Evolutionary conservation across 2,888 invertebrate species (phyloP), one percentile per base, ranked within the genome.

Genomic region (Agrilus mali): DNA sequence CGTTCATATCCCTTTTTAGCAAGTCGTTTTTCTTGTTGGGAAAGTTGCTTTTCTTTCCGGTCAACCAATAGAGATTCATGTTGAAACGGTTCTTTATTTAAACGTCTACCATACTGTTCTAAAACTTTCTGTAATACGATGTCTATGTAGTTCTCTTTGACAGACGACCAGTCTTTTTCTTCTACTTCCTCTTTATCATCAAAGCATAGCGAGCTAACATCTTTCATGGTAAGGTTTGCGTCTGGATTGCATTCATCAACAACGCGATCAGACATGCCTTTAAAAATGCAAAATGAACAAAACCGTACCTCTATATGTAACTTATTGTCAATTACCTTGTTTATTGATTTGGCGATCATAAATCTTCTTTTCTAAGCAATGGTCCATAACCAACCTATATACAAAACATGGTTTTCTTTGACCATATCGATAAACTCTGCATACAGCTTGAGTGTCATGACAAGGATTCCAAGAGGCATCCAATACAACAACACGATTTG

Each of bases 391-490:
- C 47, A 98, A 77, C 34, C 97, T 80, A 65, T 97, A 98, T 4
- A 98, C 93, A 64, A 86, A 95, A 58, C 95, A 95, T 0, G 85
- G 86, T 60, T 94, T 96, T 57, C 78, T 77, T 66, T 98, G 97
- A 0, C 97, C 97, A 60, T 95, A 96, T 57, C 86, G 76, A 63
- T 92, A 93, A 34, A 97, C 94, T 53, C 97, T 73, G 64, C 97
- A 97, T 12, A 98, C 95, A 27, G 97, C 97, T 71, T 93, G 93
- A 0, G 92, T 90, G 61, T 96, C 96, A 60, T 98, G 97, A 61
- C 97, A 97, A 1, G 97, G 97, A 71, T 98, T 98, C 96, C 97
- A 98, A 33, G 93, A 94, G 12, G 97, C 96, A 65, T 98, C 98
- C 59, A 97, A 86, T 39, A 98, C 94, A 35, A 96, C 86, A 5